A percentile compares a stretch with the other conserved stretches of the same genome.
These are phyloP conservation scores for Antedon mediterranea DNA, from an alignment of 53 echinoderm and acorn worm species.

Conservation along the genomic window DNA sequence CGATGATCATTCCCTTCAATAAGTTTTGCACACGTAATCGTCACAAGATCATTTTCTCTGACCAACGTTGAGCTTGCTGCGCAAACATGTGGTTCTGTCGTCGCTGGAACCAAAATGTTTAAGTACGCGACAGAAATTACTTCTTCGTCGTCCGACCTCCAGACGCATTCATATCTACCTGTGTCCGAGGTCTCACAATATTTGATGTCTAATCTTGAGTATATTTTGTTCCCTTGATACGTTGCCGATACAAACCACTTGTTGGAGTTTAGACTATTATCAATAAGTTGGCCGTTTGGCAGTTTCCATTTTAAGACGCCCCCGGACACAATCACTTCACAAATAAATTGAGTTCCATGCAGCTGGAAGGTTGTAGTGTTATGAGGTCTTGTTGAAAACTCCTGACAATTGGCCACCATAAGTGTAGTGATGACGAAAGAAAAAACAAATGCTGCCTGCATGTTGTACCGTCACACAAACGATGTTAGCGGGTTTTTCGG, in stretches of 20 bases:
- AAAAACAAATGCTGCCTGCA: not conserved
- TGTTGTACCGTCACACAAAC: not conserved
- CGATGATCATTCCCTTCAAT: not conserved
- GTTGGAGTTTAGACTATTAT: not conserved
- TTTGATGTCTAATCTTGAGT: not conserved
- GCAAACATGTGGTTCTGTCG: not conserved
- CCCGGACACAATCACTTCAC: not conserved
- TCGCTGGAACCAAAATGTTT: not conserved
- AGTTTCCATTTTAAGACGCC: not conserved
- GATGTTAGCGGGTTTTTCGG: too few species aligned
- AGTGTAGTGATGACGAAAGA: not conserved
- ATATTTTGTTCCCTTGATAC: not conserved
- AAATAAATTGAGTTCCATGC: not conserved
- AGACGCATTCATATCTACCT: not conserved
- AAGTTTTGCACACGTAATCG: not conserved
- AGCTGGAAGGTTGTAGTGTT: not conserved
- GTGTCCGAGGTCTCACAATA: not conserved
- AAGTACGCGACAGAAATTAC: not conserved
- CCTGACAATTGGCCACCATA: not conserved
- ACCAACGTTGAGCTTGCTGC: not conserved
- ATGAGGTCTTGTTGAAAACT: not conserved
- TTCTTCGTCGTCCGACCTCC: not conserved
- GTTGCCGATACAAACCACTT: not conserved
- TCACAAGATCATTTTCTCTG: not conserved
- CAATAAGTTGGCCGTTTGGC: not conserved